Percentiles rank a stretch among this genome's conserved stretches.
Conservation (phyloP, 2,797 vertebrate species). For the Odontamblyopus rebecca region DNA sequence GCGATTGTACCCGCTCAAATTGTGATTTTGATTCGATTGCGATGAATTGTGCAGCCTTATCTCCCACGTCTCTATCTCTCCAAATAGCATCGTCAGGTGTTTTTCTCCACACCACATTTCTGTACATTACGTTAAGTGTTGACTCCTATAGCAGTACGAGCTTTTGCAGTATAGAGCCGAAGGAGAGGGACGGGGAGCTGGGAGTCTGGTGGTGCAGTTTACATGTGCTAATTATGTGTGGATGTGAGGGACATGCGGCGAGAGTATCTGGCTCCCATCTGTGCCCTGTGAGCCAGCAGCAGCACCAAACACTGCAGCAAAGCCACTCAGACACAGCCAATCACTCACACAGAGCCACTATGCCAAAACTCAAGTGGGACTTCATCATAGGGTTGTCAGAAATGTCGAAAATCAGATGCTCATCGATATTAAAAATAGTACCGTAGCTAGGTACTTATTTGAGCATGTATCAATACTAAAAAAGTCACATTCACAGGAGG, state of each 20-base stretch:
- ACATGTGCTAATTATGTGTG: conserved; percentile 64
- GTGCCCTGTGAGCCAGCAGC: conserved; percentile 57
- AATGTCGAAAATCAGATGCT: too few relatives aligned
- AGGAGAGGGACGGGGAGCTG: conserved; percentile 43
- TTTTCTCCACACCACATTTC: not conserved
- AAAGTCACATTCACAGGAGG: too few relatives aligned
- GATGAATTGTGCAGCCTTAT: too few relatives aligned
- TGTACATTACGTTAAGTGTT: not conserved
- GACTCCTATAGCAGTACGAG: not conserved
- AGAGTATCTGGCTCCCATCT: conserved; percentile 68
- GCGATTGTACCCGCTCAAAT: too few relatives aligned
- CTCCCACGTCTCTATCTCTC: not conserved
- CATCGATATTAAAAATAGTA: too few relatives aligned
- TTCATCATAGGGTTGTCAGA: not conserved
- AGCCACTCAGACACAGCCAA: conserved; percentile 19
- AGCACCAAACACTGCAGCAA: conserved; percentile 38
- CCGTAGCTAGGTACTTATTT: too few relatives aligned
- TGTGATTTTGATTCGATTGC: too few relatives aligned
- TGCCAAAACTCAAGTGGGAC: not conserved
- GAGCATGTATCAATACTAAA: too few relatives aligned
- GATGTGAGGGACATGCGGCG: conserved; percentile 58
- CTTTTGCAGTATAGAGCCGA: conserved; percentile 13
- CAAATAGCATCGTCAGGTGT: not conserved
- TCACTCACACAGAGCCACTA: not conserved
- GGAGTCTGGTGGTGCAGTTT: conserved; percentile 41